Evolutionary conservation across 2,888 invertebrate species (phyloP), one percentile per base, ranked within the genome.

Genomic region (Melangyna quadrimaculata): DNA sequence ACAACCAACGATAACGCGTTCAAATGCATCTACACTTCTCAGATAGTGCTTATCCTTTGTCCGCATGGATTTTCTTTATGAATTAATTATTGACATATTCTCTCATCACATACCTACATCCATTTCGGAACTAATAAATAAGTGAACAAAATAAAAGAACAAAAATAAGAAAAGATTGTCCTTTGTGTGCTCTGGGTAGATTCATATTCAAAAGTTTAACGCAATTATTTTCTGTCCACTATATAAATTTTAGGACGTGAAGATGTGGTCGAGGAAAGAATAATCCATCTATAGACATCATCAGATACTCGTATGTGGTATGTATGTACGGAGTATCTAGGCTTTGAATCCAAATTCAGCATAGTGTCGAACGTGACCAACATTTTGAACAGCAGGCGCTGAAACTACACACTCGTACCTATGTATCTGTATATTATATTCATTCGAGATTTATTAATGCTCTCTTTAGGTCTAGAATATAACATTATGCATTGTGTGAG

Each of bases 121-220:
- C n/a, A 45, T 65, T 65, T 45, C 10, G 35, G 32, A 51, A 67
- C 35, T 67, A 67, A 73, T 55, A 40, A n/a, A 22, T 35, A 19
- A n/a, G 14, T 22, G 48, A 45, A 55, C 8, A 10, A 17, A 14
- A 63, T 27, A 37, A 24, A 17, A 19, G 27, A 65, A 67, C 17
- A n/a, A 43, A 40, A 24, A 19, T 14, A 37, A 61, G 45, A 43
- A 55, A 32, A 19, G 17, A 48, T 24, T 22, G 48, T 72, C 75
- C 75, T 77, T 84, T 80, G 75, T 80, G 75, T 79, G 48, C 40
- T 71, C 19, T n/a, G 8, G 40, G 37, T 32, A 69, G 67, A 84
- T 80, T 80, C 75, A 80, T 75, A 79, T 80, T 75, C 79, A 84
- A 84, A 79, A 79, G 80, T 84, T 80, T 79, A 67, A 75, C 79